These are phyloP conservation scores for Etheostoma cragini DNA, from an alignment of 2,113 vertebrate genomes.

Conservation along the genomic window DNA sequence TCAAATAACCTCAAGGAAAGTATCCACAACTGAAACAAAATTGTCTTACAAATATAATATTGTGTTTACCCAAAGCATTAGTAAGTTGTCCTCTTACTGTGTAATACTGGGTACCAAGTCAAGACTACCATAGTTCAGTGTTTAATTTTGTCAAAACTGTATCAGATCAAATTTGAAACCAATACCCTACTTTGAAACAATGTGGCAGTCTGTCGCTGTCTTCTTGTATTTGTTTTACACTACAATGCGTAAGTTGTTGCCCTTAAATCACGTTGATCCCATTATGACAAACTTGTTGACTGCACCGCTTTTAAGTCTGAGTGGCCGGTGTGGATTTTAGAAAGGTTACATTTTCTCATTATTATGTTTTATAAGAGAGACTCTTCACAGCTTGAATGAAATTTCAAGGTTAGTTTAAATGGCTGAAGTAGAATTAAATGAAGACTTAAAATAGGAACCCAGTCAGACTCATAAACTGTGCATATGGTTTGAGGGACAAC, in stretches of 20 bases:
- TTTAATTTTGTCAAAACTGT: background rate
- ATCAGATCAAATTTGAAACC: background rate
- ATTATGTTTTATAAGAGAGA: background rate
- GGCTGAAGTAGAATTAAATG: slow-evolving; percentile 25
- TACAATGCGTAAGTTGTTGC: background rate
- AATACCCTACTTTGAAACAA: background rate
- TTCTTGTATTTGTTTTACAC: background rate
- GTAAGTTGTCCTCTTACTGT: background rate
- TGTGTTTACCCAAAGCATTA: background rate
- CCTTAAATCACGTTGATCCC: slow-evolving; percentile 14
- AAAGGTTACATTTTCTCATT: background rate
- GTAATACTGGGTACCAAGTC: background rate
- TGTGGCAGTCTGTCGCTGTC: background rate
- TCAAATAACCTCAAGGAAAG: no score
- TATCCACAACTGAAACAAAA: no score
- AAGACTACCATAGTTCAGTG: background rate
- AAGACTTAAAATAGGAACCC: background rate
- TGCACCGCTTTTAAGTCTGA: slow-evolving; percentile 6
- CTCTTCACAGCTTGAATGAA: slow-evolving; percentile 5
- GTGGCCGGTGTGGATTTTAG: background rate
- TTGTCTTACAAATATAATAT: background rate
- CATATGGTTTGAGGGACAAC: background rate
- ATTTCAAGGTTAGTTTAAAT: slow-evolving; percentile 21
- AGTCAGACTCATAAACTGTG: background rate
- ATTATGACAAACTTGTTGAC: slow-evolving; percentile 3